Evolutionary conservation across 2,888 invertebrate species (phyloP).

Genomic region (Helobdella robusta): DNA sequence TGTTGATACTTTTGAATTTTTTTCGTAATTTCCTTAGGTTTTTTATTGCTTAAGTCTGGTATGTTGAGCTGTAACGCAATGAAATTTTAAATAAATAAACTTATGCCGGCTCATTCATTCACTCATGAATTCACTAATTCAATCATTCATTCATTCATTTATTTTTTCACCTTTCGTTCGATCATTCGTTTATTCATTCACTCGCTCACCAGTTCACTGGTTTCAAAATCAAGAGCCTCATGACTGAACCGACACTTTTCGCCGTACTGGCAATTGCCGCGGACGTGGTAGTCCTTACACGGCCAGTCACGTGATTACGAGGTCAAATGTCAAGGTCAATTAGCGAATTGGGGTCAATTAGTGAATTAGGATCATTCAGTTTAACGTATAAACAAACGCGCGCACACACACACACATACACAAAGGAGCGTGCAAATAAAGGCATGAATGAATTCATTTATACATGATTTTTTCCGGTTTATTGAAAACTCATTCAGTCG

Average conservation of each 20-base stretch:
- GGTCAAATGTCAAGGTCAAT: too few relatives aligned
- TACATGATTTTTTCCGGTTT: too few relatives aligned
- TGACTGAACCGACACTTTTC: constrained; percentile 91
- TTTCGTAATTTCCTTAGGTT: background rate
- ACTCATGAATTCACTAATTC: too few relatives aligned
- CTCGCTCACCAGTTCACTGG: constrained; percentile 55
- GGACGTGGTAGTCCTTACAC: constrained; percentile 91
- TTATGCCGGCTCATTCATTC: background rate
- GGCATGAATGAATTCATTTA: too few relatives aligned
- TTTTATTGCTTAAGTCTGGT: background rate
- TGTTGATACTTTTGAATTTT: background rate
- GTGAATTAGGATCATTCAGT: background rate
- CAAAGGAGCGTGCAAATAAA: too few relatives aligned
- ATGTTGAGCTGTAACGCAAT: background rate
- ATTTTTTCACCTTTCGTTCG: too few relatives aligned
- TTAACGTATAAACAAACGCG: background rate
- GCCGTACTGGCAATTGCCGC: constrained; percentile 59
- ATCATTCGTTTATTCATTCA: too few relatives aligned
- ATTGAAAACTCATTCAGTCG: too few relatives aligned
- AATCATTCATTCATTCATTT: too few relatives aligned
- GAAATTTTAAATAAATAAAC: background rate
- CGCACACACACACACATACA: background rate
- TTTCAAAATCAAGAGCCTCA: constrained; percentile 71
- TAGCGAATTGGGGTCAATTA: too few relatives aligned
- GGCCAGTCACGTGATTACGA: constrained; percentile 77